Conservation (phyloP, 2,113 vertebrate species). For the Anseranas semipalmata region DNA sequence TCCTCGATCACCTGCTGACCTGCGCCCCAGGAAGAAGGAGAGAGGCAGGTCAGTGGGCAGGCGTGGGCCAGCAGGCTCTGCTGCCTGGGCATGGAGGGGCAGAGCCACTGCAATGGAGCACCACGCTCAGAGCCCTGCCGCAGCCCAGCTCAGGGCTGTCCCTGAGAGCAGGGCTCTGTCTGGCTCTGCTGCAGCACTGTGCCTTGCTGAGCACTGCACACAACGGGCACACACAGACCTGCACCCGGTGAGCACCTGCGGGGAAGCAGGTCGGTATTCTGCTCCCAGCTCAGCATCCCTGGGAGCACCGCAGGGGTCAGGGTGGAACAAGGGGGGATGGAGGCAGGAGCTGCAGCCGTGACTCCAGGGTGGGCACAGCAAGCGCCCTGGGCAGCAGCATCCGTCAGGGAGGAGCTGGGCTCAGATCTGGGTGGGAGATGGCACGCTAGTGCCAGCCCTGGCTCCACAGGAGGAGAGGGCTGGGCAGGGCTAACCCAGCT, state of each 20-base stretch:
- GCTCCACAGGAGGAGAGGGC: background rate
- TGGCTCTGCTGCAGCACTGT: background rate
- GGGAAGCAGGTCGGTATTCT: background rate
- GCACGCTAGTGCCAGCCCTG: background rate
- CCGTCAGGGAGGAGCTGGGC: background rate
- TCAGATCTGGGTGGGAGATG: background rate
- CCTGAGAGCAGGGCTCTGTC: background rate
- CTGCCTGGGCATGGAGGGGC: background rate
- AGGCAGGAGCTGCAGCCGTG: background rate
- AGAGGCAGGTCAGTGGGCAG: background rate
- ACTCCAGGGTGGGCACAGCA: too few relatives aligned
- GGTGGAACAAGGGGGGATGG: background rate
- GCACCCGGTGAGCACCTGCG: too few relatives aligned
- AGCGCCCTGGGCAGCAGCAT: background rate
- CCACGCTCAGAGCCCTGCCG: background rate
- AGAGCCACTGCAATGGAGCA: background rate
- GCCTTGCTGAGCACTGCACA: background rate
- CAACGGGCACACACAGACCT: background rate
- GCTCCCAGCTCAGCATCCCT: background rate
- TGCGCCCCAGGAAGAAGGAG: slow-evolving; percentile 14
- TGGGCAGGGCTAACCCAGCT: background rate
- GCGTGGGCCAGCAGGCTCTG: background rate
- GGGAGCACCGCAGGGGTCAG: background rate
- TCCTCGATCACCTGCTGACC: slow-evolving; percentile 97
- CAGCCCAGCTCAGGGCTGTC: background rate